Percentiles rank a stretch among this genome's conserved stretches.
phyloP scores from a whole-genome alignment of 2,888 invertebrate genomes.

The Leptopilina syphax region DNA sequence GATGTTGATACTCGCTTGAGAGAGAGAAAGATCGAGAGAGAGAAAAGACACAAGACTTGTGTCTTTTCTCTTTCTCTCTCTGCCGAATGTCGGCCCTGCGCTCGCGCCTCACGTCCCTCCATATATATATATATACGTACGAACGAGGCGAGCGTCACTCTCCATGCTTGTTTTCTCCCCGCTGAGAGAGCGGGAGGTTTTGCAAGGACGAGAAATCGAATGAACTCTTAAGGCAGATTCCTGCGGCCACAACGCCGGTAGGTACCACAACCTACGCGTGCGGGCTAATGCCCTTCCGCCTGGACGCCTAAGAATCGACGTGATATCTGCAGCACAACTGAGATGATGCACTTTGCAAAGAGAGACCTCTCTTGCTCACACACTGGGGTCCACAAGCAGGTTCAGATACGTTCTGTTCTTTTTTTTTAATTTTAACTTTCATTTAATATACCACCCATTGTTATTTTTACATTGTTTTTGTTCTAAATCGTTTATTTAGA shows the following conservation, averaged over 20 bases:
- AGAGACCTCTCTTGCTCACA: too few relatives aligned
- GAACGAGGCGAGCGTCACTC: conserved; percentile 45
- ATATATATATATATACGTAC: conserved; percentile 42
- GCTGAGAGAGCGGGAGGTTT: conserved; percentile 55
- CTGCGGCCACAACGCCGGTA: conserved; percentile 50
- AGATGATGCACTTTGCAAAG: conserved; percentile 9
- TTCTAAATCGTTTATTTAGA: too few relatives aligned
- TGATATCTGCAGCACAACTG: conserved; percentile 24
- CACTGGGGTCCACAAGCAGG: background rate
- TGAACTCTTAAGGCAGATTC: conserved; percentile 64
- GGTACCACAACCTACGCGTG: conserved; percentile 27
- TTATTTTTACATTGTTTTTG: too few relatives aligned
- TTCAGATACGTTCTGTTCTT: background rate
- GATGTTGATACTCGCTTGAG: background rate
- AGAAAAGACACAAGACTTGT: too few relatives aligned
- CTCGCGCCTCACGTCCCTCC: conserved; percentile 40
- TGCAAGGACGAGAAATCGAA: conserved; percentile 64
- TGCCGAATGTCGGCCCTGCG: conserved; percentile 21
- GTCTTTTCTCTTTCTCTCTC: background rate
- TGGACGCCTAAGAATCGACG: conserved; percentile 34
- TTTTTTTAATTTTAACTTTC: background rate
- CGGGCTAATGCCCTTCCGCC: conserved; percentile 39
- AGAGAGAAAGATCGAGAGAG: background rate
- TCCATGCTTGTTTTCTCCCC: conserved; percentile 34
- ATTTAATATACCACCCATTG: too few relatives aligned